These are phyloP conservation scores for Platysteira castanea DNA, from an alignment of 2,113 vertebrate species.

Conservation along the genomic window DNA sequence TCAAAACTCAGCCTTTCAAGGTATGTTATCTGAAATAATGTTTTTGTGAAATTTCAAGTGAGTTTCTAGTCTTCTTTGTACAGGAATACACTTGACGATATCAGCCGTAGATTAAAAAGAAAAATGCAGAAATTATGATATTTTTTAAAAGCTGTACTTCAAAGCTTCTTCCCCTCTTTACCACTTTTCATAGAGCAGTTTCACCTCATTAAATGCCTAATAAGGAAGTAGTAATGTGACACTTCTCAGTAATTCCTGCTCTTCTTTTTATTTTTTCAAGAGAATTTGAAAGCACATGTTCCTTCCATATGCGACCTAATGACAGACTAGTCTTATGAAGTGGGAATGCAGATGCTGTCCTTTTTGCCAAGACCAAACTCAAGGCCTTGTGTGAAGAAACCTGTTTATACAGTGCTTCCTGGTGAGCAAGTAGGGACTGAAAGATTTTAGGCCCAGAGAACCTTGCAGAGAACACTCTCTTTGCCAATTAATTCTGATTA, in stretches of 20 bases:
- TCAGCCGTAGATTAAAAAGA: neutral
- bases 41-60: neutral
- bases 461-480: neutral
- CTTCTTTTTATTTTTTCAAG: neutral
- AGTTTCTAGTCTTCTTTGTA: neutral
- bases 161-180: neutral
- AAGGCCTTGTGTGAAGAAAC: neutral
- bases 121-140: neutral
- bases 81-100: neutral
- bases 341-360: neutral
- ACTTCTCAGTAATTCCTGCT: neutral
- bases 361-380: neutral
- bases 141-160: neutral
- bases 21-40: neutral
- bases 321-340: neutral
- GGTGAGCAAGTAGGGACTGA: neutral
- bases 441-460: neutral
- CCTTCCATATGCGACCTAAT: neutral
- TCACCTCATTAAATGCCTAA: neutral
- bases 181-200: neutral
- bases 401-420: neutral
- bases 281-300: neutral
- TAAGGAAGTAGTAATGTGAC: neutral
- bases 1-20: neutral
- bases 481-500: neutral